Evolutionary conservation across 2,888 invertebrate species (phyloP), one percentile per base, ranked within the genome.

Genomic region (Labia minor): DNA sequence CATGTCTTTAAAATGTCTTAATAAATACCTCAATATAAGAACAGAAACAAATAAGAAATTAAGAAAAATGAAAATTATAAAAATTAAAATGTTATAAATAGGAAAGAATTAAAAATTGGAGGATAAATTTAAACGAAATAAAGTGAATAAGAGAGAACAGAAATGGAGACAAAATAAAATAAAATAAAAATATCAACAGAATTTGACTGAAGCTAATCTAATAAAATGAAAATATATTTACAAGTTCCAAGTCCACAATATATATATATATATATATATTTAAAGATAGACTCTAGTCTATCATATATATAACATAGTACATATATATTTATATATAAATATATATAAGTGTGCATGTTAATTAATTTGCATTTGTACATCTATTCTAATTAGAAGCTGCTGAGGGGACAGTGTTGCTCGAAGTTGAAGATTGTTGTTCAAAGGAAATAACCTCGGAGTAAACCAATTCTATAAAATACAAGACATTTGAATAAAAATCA

Each of bases 361-460:
- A 49, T 49, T 11, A 49, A 10, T 49, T 10, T 49, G 16, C 16
- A 16, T 49, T 14, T 49, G n/a, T 49, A 49, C 14, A 49, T 49
- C 4, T 49, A 49, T 14, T 10, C 49, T 49, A 16, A 49, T 11
- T 49, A 16, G n/a, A 49, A 49, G 49, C n/a, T 49, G n/a, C 49
- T 49, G 49, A n/a, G 16, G 49, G 16, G 3, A 16, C 3, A 3
- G 49, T 8, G 14, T 49, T 49, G 49, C 49, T 14, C 16, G 49
- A 49, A 49, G 49, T n/a, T n/a, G 49, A 16, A 49, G 49, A 16
- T 16, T 49, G 70, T 66, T 72, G 72, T 72, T 85, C 86, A 78
- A 92, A 92, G 72, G 86, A 88, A 64, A 86, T 81, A 64, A 90
- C 88, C 81, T 92, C 92, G 73, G 89, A 86, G 78, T 89, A 89